Evolutionary conservation across 2,797 vertebrate species (phyloP).

Genomic region (Bufotes viridis): DNA sequence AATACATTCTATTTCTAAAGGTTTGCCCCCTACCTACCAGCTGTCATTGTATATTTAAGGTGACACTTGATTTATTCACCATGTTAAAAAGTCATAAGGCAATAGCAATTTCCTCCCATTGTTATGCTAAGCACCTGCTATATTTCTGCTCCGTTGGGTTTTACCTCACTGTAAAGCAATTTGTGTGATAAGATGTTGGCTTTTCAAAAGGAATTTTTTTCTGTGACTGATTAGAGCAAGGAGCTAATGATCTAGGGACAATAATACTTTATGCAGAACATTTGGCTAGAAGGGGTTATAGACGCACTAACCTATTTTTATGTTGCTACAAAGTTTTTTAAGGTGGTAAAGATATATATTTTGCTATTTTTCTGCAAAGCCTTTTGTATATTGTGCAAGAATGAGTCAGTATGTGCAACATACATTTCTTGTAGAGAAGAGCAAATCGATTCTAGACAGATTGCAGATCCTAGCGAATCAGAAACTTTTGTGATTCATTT

Average conservation of each 20-base stretch:
- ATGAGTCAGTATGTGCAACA: neutral
- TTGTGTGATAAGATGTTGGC: constrained; percentile 29
- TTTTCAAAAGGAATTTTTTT: constrained; percentile 22
- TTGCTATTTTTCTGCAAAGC: neutral
- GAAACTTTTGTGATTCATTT: no score
- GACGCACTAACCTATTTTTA: neutral
- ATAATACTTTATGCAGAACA: neutral
- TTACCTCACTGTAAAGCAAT: constrained; percentile 19
- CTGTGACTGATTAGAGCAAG: neutral
- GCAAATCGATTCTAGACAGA: no score
- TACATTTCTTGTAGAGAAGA: neutral
- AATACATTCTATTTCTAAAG: neutral
- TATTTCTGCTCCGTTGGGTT: constrained; percentile 33
- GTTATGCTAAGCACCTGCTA: constrained; percentile 22
- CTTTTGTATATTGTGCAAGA: neutral
- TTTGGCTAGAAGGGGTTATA: neutral
- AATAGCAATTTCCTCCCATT: neutral
- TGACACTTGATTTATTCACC: constrained; percentile 28
- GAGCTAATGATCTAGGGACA: constrained; percentile 21
- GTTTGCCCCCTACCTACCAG: neutral
- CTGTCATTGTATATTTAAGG: constrained; percentile 36
- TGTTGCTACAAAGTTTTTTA: neutral
- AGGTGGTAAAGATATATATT: neutral
- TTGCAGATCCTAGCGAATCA: no score
- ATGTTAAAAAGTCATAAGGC: constrained; percentile 22